Evolutionary conservation across 2,797 vertebrate genomes (phyloP).

Genomic region (Heliangelus exortis): DNA sequence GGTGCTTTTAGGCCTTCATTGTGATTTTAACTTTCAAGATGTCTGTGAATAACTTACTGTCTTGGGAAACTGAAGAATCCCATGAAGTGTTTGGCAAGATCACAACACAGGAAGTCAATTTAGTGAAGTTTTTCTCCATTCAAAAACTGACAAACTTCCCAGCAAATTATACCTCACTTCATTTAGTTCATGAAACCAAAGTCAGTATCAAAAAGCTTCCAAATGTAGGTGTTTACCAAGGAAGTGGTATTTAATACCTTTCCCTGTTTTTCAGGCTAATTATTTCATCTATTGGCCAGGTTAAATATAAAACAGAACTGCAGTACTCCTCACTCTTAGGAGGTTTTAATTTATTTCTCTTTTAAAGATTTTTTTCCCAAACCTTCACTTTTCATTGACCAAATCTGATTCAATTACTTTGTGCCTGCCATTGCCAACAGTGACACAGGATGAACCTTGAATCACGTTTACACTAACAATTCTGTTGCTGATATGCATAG

Average conservation of each 20-base stretch:
- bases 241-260: slow-evolving; percentile 32
- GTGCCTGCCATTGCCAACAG: background rate
- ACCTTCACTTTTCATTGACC: background rate
- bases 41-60: no score
- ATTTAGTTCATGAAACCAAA: no score
- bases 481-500: background rate
- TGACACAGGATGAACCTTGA: background rate
- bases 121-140: no score
- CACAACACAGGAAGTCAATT: no score
- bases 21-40: background rate
- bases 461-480: background rate
- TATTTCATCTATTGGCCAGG: background rate
- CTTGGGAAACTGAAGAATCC: no score
- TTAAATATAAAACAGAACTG: slow-evolving; percentile 30
- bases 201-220: no score
- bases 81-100: no score
- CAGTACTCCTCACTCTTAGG: background rate
- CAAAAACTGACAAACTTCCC: no score
- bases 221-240: no score
- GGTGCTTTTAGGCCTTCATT: slow-evolving; percentile 3
- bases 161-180: no score
- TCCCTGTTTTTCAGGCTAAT: background rate
- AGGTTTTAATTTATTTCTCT: background rate
- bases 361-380: background rate
- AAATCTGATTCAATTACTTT: background rate